These are phyloP conservation scores for Rallus limicola DNA, from an alignment of 2,113 vertebrate species.

Conservation along the genomic window DNA sequence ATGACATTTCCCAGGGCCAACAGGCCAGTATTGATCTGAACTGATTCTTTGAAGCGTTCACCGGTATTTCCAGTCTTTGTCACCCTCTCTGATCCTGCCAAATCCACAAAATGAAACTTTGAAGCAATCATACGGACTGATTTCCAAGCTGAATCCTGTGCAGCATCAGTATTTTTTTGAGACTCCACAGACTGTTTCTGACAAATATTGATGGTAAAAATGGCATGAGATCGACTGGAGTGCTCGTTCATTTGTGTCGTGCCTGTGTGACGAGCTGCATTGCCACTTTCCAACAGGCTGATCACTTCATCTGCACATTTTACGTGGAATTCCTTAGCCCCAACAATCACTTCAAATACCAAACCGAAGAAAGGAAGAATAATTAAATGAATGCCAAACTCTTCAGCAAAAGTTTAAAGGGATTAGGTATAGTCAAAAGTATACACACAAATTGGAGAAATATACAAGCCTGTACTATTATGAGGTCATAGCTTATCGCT, in stretches of 20 bases:
- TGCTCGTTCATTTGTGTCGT: constrained; percentile 87
- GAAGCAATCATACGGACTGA: constrained; percentile 71
- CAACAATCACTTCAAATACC: constrained; percentile 83
- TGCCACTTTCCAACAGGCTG: constrained; percentile 81
- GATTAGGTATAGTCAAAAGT: not conserved
- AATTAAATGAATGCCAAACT: constrained; percentile 12
- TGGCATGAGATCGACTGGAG: constrained; percentile 89
- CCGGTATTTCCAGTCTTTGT: constrained; percentile 87
- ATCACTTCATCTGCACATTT: constrained; percentile 86
- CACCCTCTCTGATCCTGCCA: constrained; percentile 89
- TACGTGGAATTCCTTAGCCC: constrained; percentile 84
- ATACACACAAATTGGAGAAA: not conserved
- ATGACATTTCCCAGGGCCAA: constrained; percentile 91
- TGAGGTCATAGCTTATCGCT: not conserved
- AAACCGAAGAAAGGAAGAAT: constrained; percentile 14
- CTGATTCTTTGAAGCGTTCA: constrained; percentile 86
- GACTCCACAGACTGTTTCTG: constrained; percentile 62
- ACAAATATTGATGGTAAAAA: constrained; percentile 85
- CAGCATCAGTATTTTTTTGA: constrained; percentile 8
- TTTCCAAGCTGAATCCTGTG: constrained; percentile 45
- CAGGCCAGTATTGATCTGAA: constrained; percentile 88
- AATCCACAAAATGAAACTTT: constrained; percentile 91
- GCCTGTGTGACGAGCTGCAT: constrained; percentile 81
- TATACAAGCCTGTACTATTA: not conserved
- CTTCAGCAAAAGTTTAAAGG: not conserved